Evolutionary conservation across 1,140 invertebrate genomes (phyloP).

Genomic region (Antheraea mylitta): DNA sequence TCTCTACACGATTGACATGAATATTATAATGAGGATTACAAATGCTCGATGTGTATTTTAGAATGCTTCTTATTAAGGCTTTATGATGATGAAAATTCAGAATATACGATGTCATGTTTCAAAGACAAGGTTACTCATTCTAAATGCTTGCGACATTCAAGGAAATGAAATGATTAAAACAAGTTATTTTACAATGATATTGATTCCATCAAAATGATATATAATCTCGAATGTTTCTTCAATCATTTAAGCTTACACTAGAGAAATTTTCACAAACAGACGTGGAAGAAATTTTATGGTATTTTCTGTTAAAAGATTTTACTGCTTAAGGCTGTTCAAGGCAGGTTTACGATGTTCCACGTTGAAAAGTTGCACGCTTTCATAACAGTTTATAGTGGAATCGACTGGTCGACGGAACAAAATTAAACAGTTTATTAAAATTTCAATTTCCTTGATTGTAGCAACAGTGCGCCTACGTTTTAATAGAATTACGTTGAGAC

Average conservation of each 20-base stretch:
- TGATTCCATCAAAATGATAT: too few species aligned
- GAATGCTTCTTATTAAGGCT: too few species aligned
- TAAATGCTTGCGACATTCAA: too few species aligned
- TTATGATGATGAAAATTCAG: too few species aligned
- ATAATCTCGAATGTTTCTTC: neutral
- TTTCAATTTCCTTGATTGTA: constrained; percentile 30
- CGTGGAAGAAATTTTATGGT: neutral
- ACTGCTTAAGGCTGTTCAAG: constrained; percentile 21
- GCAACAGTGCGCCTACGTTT: constrained; percentile 16
- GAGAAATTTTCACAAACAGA: neutral
- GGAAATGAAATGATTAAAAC: too few species aligned
- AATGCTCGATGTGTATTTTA: too few species aligned
- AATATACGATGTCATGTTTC: too few species aligned
- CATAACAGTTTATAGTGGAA: constrained; percentile 5
- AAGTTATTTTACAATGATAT: too few species aligned
- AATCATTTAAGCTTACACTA: neutral
- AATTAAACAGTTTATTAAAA: constrained; percentile 29
- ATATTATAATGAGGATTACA: too few species aligned
- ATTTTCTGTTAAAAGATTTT: constrained; percentile 17
- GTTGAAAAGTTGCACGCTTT: constrained; percentile 17
- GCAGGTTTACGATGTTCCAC: constrained; percentile 30
- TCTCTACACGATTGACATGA: too few species aligned
- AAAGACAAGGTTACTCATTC: too few species aligned
- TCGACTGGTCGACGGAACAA: constrained; percentile 14
- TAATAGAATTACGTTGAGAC: constrained; percentile 21